These are phyloP conservation scores for Pseudococcus longispinus DNA, from an alignment of 2,888 invertebrate species.

Conservation along the genomic window DNA sequence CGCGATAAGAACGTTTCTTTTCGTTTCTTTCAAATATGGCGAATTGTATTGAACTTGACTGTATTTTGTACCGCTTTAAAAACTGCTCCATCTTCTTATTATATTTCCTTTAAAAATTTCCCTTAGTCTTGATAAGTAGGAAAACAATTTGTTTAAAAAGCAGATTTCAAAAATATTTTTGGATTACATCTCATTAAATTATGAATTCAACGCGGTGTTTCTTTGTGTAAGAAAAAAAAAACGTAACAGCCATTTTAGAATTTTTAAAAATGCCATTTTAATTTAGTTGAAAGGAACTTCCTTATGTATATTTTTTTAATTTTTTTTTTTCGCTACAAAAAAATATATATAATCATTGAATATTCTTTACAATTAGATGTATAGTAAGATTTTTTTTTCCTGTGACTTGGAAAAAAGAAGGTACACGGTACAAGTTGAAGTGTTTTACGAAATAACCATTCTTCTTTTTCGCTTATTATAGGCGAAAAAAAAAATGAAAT, in stretches of 20 bases:
- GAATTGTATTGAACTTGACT: slow-evolving; percentile 9
- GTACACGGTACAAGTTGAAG: background rate
- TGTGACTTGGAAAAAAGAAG: background rate
- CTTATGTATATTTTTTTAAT: slow-evolving; percentile 8
- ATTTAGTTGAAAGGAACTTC: slow-evolving; percentile 41
- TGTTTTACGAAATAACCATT: slow-evolving; percentile 13
- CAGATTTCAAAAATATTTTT: slow-evolving; percentile 38
- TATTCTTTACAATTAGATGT: slow-evolving; percentile 21
- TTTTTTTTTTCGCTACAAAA: background rate
- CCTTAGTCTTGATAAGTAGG: slow-evolving; percentile 31
- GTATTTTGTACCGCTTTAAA: background rate
- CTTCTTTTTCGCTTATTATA: slow-evolving; percentile 17
- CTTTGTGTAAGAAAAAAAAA: slow-evolving; percentile 17
- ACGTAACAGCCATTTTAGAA: slow-evolving; percentile 40
- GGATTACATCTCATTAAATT: slow-evolving; percentile 42
- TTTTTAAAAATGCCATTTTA: slow-evolving; percentile 42
- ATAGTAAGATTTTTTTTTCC: background rate
- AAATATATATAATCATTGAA: slow-evolving; percentile 42
- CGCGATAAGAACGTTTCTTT: background rate
- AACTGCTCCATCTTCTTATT: slow-evolving; percentile 3
- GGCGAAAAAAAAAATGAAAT: background rate
- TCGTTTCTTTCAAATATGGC: background rate
- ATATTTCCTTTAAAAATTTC: slow-evolving; percentile 13
- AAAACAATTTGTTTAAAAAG: slow-evolving; percentile 41
- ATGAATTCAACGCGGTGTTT: slow-evolving; percentile 37